Evolutionary conservation across 2,888 invertebrate genomes (phyloP).

Genomic region (Acrobasis repandana): DNA sequence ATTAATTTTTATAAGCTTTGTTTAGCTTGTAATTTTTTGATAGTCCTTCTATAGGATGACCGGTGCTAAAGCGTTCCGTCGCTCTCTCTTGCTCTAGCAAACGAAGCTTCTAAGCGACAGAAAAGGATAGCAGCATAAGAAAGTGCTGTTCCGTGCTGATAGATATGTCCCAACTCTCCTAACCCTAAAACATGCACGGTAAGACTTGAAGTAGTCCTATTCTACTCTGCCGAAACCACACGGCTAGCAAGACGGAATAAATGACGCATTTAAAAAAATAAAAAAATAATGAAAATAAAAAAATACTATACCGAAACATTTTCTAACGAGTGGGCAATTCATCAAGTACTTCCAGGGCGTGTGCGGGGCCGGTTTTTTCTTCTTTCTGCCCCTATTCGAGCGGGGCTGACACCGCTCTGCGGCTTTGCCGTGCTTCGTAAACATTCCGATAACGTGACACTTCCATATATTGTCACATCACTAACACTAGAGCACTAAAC

Average conservation of each 20-base stretch:
- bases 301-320: constrained; percentile 82
- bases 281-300: constrained; percentile 38
- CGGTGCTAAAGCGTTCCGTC: too few species aligned
- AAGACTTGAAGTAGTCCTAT: too few species aligned
- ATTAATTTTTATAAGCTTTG: too few species aligned
- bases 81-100: too few species aligned
- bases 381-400: constrained; percentile 75
- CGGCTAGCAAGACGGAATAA: constrained; percentile 21
- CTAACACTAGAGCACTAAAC: constrained; percentile 64
- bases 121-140: too few species aligned
- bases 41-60: too few species aligned
- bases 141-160: too few species aligned
- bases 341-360: constrained; percentile 84
- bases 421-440: constrained; percentile 78
- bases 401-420: constrained; percentile 74
- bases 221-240: too few species aligned
- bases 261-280: constrained; percentile 37
- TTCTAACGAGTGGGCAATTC: constrained; percentile 84
- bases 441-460: constrained; percentile 76
- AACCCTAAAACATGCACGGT: too few species aligned
- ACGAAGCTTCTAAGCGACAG: too few species aligned
- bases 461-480: constrained; percentile 80
- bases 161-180: too few species aligned
- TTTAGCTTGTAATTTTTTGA: too few species aligned
- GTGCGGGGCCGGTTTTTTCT: constrained; percentile 78